These are phyloP conservation scores for Agonum fuliginosum DNA, from an alignment of 2,888 invertebrate species.

Conservation along the genomic window DNA sequence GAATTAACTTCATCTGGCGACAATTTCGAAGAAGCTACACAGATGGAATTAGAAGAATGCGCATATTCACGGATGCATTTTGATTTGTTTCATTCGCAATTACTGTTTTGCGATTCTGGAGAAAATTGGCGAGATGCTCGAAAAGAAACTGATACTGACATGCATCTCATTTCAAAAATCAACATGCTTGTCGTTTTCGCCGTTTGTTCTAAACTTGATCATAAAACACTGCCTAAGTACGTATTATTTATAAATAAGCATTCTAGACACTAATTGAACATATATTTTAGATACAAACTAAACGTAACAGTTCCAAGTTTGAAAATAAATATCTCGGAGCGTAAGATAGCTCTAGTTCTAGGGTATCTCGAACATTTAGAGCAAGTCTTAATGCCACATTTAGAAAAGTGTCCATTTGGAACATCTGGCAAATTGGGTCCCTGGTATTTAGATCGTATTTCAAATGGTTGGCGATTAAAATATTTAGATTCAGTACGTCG, in stretches of 20 bases:
- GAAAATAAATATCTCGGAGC: slow-evolving; percentile 85
- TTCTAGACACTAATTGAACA: not conserved
- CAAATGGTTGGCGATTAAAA: slow-evolving; percentile 14
- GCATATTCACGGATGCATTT: slow-evolving; percentile 86
- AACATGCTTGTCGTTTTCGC: slow-evolving; percentile 69
- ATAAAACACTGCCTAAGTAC: slow-evolving; percentile 70
- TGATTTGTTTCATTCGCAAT: slow-evolving; percentile 81
- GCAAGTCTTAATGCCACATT: slow-evolving; percentile 41
- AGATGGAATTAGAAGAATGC: slow-evolving; percentile 88
- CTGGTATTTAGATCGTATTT: slow-evolving; percentile 28
- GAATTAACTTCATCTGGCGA: slow-evolving; percentile 80
- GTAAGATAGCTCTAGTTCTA: slow-evolving; percentile 79
- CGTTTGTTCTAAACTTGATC: slow-evolving; percentile 65
- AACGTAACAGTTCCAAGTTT: slow-evolving; percentile 83
- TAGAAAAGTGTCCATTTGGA: slow-evolving; percentile 40
- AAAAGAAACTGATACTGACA: slow-evolving; percentile 82
- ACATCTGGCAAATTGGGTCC: not conserved
- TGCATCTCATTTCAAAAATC: slow-evolving; percentile 83
- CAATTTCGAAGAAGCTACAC: slow-evolving; percentile 81
- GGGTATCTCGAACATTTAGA: slow-evolving; percentile 65
- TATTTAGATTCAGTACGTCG: slow-evolving; percentile 20
- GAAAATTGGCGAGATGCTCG: slow-evolving; percentile 86
- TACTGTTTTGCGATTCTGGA: slow-evolving; percentile 77
- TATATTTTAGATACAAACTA: slow-evolving; percentile 80
- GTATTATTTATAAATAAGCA: slow-evolving; percentile 39